These are phyloP conservation scores for Propithecus perrieri DNA, from an alignment of 2,797 vertebrate genomes.

Conservation along the genomic window DNA sequence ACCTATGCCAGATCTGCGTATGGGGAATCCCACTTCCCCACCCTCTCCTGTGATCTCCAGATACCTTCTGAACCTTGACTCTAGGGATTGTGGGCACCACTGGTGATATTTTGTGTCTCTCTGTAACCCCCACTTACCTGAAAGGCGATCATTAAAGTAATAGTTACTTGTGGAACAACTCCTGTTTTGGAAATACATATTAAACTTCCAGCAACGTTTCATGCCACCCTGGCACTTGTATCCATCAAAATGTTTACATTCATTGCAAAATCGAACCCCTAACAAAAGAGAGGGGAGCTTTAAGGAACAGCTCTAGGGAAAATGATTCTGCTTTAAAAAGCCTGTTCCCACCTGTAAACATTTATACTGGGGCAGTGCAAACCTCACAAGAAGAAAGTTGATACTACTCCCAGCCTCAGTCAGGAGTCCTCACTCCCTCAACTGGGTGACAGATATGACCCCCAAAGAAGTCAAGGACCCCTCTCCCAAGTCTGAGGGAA, in stretches of 20 bases:
- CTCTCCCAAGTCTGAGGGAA: neutral
- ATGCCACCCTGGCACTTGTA: rapidly evolving
- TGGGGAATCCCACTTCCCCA: neutral
- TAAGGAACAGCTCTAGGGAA: neutral
- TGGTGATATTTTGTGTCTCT: neutral
- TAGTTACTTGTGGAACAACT: constrained; percentile 45
- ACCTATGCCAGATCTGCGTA: neutral
- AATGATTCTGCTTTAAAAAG: neutral
- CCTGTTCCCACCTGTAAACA: neutral
- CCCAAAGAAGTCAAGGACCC: neutral
- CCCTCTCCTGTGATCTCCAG: neutral
- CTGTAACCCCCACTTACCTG: neutral
- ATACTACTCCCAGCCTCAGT: neutral
- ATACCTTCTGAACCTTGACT: neutral
- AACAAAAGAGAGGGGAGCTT: neutral
- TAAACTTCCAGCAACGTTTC: constrained; percentile 47
- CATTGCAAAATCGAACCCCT: neutral
- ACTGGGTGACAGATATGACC: neutral
- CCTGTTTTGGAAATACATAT: rapidly evolving
- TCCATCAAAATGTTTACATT: neutral
- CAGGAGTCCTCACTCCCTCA: neutral
- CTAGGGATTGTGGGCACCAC: neutral
- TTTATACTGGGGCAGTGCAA: neutral
- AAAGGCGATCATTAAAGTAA: rapidly evolving
- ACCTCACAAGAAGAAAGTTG: neutral